A percentile compares a stretch with the other conserved stretches of the same genome.
Evolutionary conservation across 2,797 vertebrate genomes (phyloP).

Genomic region (Thunnus albacares): DNA sequence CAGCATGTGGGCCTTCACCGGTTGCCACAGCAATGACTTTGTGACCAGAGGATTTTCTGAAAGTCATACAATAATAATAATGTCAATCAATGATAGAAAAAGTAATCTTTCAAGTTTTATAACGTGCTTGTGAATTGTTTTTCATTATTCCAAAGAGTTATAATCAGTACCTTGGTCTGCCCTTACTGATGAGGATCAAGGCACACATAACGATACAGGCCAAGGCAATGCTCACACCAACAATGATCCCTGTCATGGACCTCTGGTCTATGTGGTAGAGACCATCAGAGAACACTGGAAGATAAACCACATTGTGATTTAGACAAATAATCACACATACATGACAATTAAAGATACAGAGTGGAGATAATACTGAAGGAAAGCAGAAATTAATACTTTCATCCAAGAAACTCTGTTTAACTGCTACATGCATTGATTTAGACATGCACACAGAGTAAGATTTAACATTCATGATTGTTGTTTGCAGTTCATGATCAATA

Average conservation of each 20-base stretch:
- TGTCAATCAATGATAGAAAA: slow-evolving; percentile 17
- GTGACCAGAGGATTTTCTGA: slow-evolving; percentile 90
- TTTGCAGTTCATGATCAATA: background rate
- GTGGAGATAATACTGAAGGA: background rate
- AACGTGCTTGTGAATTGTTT: background rate
- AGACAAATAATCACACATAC: slow-evolving; percentile 26
- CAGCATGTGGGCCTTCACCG: slow-evolving; percentile 78
- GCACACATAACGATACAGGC: slow-evolving; percentile 94
- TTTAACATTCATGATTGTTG: background rate
- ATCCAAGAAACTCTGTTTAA: background rate
- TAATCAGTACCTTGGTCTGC: slow-evolving; percentile 89
- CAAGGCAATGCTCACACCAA: slow-evolving; percentile 95
- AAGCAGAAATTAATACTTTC: background rate
- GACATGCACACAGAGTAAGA: too few relatives aligned
- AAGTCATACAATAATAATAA: slow-evolving; percentile 31
- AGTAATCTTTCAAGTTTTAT: background rate
- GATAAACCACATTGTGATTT: slow-evolving; percentile 20
- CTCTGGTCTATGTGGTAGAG: slow-evolving; percentile 94
- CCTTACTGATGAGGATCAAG: slow-evolving; percentile 93
- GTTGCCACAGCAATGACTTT: slow-evolving; percentile 86
- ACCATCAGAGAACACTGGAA: slow-evolving; percentile 88
- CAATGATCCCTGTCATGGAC: slow-evolving; percentile 94
- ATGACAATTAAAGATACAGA: background rate
- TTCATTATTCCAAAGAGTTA: background rate
- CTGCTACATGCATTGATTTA: background rate